Evolutionary conservation across 2,797 vertebrate genomes (phyloP), one percentile per base, ranked within the genome.

Genomic region (Eupleurogrammus muticus): DNA sequence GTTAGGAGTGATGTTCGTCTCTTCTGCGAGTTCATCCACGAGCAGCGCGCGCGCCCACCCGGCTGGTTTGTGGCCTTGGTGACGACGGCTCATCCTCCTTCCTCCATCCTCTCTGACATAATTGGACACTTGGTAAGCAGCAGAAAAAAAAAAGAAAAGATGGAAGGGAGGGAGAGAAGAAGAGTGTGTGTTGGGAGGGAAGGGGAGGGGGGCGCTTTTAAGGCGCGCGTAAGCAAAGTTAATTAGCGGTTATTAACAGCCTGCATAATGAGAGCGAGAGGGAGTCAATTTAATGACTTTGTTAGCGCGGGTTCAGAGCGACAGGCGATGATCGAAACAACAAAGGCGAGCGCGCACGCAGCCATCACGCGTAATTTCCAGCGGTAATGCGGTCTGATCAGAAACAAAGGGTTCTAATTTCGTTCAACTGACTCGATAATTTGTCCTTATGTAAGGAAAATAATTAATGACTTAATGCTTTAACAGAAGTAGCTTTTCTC

Each of bases 251-350:
- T 95, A 95, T 95, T 95, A 95, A 94, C 93, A 94, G 92, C 91
- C 90, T 80, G 91, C 93, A 92, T 95, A 95, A 95, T 94, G 93
- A 94, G 93, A 92, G 92, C 92, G 93, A 93, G 93, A 95, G 94
- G 90, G 94, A 94, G 94, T 95, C 94, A 95, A 94, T 95, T 95
- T 94, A 95, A 93, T 94, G 94, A 95, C 93, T 95, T 95, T 94
- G 94, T 95, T 95, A 93, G 93, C 80, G 87, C 90, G 92, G 86
- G 93, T 93, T 94, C 92, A 91, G 93, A 95, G 93, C 92, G 94
- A 94, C 94, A 94, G 90, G 93, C 94, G 80, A 91, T 90, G 93
- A 94, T 93, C 89, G 89, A 90, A 92, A 92, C 93, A 95, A 95
- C 93, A 94, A 94, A 93, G 90, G 91, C 91, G 87, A 90, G 90